phyloP scores from a whole-genome alignment of 2,113 vertebrate genomes.

The Corythornis vintsioides region DNA sequence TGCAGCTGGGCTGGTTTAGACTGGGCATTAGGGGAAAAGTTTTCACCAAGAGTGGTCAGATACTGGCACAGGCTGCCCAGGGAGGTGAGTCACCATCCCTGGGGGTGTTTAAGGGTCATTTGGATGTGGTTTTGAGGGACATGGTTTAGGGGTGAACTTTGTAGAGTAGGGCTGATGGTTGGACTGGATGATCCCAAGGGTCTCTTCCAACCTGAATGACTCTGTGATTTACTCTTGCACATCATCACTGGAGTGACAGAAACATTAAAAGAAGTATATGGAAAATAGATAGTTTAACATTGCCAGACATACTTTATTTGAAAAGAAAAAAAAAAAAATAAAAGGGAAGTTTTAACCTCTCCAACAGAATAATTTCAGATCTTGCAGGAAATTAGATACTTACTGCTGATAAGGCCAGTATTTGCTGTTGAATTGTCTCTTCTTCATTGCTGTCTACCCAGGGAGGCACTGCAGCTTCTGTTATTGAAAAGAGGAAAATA shows the following conservation, averaged over 20 bases:
- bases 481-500: not conserved
- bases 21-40: too few species aligned
- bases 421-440: conserved; percentile 97
- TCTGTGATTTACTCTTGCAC: not conserved
- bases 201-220: too few species aligned
- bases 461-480: conserved; percentile 92
- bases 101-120: too few species aligned
- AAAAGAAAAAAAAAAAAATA: not conserved
- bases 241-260: not conserved
- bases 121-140: too few species aligned
- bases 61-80: too few species aligned
- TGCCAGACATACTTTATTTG: not conserved
- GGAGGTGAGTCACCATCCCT: too few species aligned
- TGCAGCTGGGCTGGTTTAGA: too few species aligned
- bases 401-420: conserved; percentile 94
- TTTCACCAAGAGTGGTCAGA: too few species aligned
- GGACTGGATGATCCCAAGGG: too few species aligned
- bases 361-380: not conserved
- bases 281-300: not conserved
- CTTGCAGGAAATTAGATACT: conserved; percentile 48
- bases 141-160: too few species aligned
- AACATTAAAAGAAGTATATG: not conserved
- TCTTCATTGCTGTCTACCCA: conserved; percentile 98
- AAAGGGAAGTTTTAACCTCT: not conserved
- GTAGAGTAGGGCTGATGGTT: too few species aligned